These are phyloP conservation scores for Crocuta crocuta DNA, from an alignment of 2,113 vertebrate species.

Conservation along the genomic window DNA sequence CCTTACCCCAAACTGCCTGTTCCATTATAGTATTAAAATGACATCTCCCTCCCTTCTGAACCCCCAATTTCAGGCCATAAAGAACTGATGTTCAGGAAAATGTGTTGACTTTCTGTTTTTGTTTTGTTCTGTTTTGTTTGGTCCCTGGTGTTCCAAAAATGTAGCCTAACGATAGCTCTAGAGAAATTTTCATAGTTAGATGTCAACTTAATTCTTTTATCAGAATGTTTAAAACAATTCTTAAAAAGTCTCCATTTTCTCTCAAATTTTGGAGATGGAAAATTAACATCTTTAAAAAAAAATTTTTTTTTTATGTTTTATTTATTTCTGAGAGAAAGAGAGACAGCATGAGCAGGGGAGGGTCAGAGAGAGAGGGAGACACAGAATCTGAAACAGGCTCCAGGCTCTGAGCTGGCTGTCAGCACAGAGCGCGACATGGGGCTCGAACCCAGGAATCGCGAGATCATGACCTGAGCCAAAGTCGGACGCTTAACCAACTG, in stretches of 20 bases:
- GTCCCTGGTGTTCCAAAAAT: neutral
- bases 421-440: too few species aligned
- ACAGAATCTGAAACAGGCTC: too few species aligned
- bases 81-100: slow-evolving; percentile 15
- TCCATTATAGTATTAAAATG: slow-evolving; percentile 20
- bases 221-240: slow-evolving; percentile 24
- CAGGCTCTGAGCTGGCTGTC: too few species aligned
- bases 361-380: too few species aligned
- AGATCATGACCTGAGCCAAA: too few species aligned
- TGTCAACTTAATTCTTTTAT: slow-evolving; percentile 19
- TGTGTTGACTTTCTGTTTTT: neutral
- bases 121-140: neutral
- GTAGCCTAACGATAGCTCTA: neutral
- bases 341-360: too few species aligned
- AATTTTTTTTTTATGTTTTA: too few species aligned
- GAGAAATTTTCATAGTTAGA: neutral
- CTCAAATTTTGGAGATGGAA: neutral
- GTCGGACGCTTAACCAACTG: too few species aligned
- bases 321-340: too few species aligned
- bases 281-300: neutral
- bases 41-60: neutral
- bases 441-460: too few species aligned
- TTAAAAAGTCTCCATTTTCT: slow-evolving; percentile 30
- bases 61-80: neutral
- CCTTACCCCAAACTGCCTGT: neutral